Base-by-base conservation (phyloP, 2,888 invertebrate genomes). In the Tortrix viridana region DNA sequence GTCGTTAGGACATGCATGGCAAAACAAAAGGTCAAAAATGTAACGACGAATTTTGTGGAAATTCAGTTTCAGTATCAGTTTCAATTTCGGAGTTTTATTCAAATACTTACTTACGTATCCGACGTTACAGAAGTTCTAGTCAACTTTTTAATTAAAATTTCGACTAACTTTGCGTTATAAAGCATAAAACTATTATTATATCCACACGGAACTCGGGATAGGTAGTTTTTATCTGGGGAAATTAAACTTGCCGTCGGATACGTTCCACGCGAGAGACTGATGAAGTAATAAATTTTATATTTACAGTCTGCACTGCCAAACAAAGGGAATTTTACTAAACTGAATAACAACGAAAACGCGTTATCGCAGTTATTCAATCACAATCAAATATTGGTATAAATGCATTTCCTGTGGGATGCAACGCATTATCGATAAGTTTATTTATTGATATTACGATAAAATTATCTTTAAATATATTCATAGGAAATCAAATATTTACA, bases 331-430 rank as follows among this genome's bases (percentile, higher is more conserved):
- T 60, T 18, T 38, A 38, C 41, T 48, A 60, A 18, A 55, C 44
- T 37, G 37, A 32, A 46, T 18, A 59, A 52, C 38, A 43, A 50
- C 16, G 49, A 43, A 43, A 37, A 20, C 37, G 22, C 44, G 50
- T 50, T 52, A 32, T 32, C 49, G 32, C 59, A 59, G 37, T 61
- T 41, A 41, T 41, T 47, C 26, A 56, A 46, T 56, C 56, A 46
- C 23, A 5, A 37, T 26, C 54, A 59, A 64, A 64, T 64, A 64
- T 64, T 64, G 54, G 53, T 54, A 53, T 60, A 12, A 54, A 43
- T 60, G 59, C 64, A 54, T 64, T 64, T 64, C 64, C 64, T 60
- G 64, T 64, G 64, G 61, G 64, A 64, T 55, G 60, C 38, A 16
- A 16, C 26, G 47, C 9, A 37, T 43, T 38, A 55, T 64, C 43